Evolutionary conservation across 2,888 invertebrate species (phyloP), one percentile per base, ranked within the genome.

Genomic region (Ditylenchus weischeri): DNA sequence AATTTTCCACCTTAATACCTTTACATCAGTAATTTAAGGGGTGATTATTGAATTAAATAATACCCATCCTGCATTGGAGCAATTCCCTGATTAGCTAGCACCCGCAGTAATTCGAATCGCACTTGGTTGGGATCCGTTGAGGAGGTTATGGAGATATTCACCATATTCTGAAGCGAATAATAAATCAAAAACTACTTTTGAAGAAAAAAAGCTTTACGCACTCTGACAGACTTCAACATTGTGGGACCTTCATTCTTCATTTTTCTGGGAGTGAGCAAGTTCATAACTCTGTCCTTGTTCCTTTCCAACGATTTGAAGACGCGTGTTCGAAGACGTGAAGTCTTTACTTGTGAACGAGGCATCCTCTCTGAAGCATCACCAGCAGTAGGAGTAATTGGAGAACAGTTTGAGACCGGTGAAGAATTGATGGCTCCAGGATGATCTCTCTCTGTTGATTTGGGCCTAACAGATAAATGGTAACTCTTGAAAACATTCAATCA

Each of bases 91-190:
- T 72, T 70, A 62, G 74, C 71, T 68, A 90, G 85, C 1, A 88
- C 88, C 62, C 86, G 85, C 64, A 86, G 86, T 57, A 90, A 84
- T 79, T 88, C 87, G 38, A 85, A 85, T 62, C 90, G 85, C 18
- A 90, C 88, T 72, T 86, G 84, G 74, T 89, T 88, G 6, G 90
- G 88, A 83, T 88, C 87, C 58, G 85, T 86, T 72, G 87, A 88
- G 50, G 87, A 87, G 4, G 89, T 89, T 58, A 89, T 88, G 8
- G 89, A 89, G 60, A 90, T 88, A 82, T 90, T 90, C 79, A 88
- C 88, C 75, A 89, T 84, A 67, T 88, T 88, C 88, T 88, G 77
- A 43, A 84, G 83, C n/a, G 64, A 62, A 15, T 23, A 8, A 43
- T 15, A 1, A 43, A 43, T 15, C 8, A 43, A 43, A 54, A 43